These are phyloP conservation scores for Drosophila suzukii DNA, from an alignment of 1,140 invertebrate genomes.

Conservation along the genomic window DNA sequence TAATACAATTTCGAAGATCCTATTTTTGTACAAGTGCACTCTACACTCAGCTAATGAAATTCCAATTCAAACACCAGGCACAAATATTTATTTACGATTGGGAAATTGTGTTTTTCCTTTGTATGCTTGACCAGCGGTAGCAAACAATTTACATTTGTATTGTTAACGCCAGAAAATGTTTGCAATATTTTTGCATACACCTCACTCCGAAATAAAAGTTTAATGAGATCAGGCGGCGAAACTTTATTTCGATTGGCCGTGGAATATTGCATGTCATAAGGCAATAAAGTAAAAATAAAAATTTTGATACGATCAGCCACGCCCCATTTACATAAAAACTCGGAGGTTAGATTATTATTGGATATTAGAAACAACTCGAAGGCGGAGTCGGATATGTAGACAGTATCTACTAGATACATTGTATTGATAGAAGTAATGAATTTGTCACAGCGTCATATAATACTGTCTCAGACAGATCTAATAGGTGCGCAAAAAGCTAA, in stretches of 20 bases:
- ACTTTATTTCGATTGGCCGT: slow-evolving; percentile 25
- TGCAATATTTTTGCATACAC: slow-evolving; percentile 18
- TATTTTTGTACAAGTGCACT: neutral
- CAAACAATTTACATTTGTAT: slow-evolving; percentile 53
- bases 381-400: slow-evolving; percentile 30
- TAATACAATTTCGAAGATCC: neutral
- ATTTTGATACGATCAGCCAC: slow-evolving; percentile 34
- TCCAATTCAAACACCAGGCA: neutral
- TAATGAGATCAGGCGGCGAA: neutral
- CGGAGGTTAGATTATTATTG: slow-evolving; percentile 29
- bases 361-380: slow-evolving; percentile 47
- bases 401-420: slow-evolving; percentile 13
- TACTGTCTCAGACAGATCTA: neutral
- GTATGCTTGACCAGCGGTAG: slow-evolving; percentile 30
- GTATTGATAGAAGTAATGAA: slow-evolving; percentile 13
- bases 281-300: neutral
- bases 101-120: slow-evolving; percentile 14
- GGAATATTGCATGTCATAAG: slow-evolving; percentile 24
- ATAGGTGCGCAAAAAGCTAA: slow-evolving; percentile 9
- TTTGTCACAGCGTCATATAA: slow-evolving; percentile 4
- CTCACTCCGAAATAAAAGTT: neutral
- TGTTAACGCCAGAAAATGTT: slow-evolving; percentile 6
- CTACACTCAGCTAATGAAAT: slow-evolving; percentile 14
- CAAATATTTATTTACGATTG: slow-evolving; percentile 32
- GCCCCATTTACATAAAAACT: slow-evolving; percentile 6